Percentiles rank a stretch among this genome's conserved stretches.
These are phyloP conservation scores for Neogobius melanostomus DNA, from an alignment of 2,113 vertebrate species.

Conservation along the genomic window DNA sequence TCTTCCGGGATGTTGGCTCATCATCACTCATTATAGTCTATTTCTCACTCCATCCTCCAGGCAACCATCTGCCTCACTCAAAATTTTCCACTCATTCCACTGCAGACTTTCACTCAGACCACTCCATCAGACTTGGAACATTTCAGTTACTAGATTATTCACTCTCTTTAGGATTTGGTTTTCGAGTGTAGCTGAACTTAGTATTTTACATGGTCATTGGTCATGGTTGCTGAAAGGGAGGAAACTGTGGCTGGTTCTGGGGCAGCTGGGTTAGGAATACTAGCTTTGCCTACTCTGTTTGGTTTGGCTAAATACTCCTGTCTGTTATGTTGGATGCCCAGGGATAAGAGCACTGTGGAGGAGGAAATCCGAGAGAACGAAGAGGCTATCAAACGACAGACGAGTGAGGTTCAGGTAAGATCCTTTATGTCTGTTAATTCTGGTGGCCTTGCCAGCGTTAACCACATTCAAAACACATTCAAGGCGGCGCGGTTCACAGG, in stretches of 20 bases:
- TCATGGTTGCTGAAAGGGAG: conserved; percentile 84
- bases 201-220: conserved; percentile 36
- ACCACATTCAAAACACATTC: too few relatives aligned
- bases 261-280: conserved; percentile 70
- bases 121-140: not conserved
- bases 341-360: conserved; percentile 95
- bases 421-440: not conserved
- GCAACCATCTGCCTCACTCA: conserved; percentile 58
- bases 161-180: too few relatives aligned
- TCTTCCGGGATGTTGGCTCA: conserved; percentile 31
- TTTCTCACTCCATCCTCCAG: conserved; percentile 40
- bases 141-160: not conserved
- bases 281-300: conserved; percentile 81
- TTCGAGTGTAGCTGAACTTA: conserved; percentile 2
- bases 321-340: conserved; percentile 93
- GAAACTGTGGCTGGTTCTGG: conserved; percentile 71
- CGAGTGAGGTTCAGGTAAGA: conserved; percentile 90
- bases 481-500: too few relatives aligned
- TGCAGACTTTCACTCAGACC: conserved; percentile 20
- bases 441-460: too few relatives aligned
- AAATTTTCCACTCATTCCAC: conserved; percentile 73
- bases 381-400: conserved; percentile 89
- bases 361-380: conserved; percentile 97
- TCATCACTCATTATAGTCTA: conserved; percentile 32
- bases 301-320: conserved; percentile 89